Conservation (phyloP, 2,113 vertebrate species). For the Hyaena hyaena region DNA sequence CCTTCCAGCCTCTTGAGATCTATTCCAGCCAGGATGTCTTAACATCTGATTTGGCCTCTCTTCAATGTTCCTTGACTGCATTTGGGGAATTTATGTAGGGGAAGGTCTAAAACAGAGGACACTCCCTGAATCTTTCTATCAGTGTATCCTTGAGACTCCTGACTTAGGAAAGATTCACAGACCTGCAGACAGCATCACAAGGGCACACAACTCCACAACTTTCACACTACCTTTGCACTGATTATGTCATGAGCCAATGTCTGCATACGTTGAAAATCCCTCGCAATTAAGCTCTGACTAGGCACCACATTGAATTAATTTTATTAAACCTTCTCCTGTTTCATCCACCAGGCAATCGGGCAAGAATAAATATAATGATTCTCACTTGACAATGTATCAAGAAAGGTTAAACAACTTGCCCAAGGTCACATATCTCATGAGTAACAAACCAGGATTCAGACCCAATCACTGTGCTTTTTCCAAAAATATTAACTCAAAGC, state of each 20-base stretch:
- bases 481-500: neutral
- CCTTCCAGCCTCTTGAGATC: neutral
- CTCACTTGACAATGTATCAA: neutral
- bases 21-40: neutral
- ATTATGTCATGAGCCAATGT: neutral
- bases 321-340: neutral
- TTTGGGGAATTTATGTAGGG: neutral
- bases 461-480: neutral
- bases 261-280: neutral
- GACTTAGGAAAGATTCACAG: neutral
- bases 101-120: rapidly evolving
- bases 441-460: neutral
- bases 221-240: rapidly evolving
- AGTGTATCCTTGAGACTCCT: rapidly evolving
- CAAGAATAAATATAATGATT: neutral
- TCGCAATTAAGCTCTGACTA: neutral
- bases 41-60: neutral
- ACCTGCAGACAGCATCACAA: neutral
- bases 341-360: neutral
- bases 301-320: neutral
- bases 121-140: neutral
- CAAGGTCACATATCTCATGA: neutral
- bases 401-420: neutral
- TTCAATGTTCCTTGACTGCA: neutral
- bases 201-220: neutral